These are phyloP conservation scores for Typhlichthys eigenmanni DNA, from an alignment of 2,797 vertebrate species.

Conservation along the genomic window DNA sequence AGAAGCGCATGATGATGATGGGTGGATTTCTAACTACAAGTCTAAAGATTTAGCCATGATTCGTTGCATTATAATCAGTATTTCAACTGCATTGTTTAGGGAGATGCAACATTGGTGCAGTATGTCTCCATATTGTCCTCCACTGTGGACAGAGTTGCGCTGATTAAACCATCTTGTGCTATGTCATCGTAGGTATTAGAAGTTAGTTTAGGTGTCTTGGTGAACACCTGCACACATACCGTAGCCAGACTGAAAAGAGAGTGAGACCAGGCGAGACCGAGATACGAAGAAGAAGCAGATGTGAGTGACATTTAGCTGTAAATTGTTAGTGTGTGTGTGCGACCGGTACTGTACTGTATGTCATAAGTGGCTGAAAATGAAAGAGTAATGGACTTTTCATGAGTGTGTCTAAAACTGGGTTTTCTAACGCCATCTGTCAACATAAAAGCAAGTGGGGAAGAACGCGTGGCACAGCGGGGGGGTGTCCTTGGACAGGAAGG, in stretches of 20 bases:
- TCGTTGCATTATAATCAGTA: background rate
- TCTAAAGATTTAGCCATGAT: too few relatives aligned
- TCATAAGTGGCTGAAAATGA: slow-evolving; percentile 52
- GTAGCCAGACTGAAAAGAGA: background rate
- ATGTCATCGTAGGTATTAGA: background rate
- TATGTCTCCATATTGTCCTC: background rate
- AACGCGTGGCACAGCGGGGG: slow-evolving; percentile 26
- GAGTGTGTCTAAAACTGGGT: slow-evolving; percentile 45
- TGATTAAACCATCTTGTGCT: background rate
- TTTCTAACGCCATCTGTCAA: slow-evolving; percentile 64
- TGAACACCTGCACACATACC: too few relatives aligned
- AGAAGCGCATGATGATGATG: too few relatives aligned
- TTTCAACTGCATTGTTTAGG: slow-evolving; percentile 8
- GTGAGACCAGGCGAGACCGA: background rate
- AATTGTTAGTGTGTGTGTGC: slow-evolving; percentile 24
- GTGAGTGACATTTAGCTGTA: slow-evolving; percentile 2
- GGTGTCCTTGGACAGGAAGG: slow-evolving; percentile 57
- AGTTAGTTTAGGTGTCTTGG: too few relatives aligned
- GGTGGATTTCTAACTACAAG: too few relatives aligned
- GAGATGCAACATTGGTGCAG: background rate
- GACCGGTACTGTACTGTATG: slow-evolving; percentile 1
- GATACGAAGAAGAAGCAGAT: background rate
- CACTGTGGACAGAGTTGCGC: background rate
- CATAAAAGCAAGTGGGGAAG: slow-evolving; percentile 34
- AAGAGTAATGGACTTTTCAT: slow-evolving; percentile 63